Evolutionary conservation across 1,140 invertebrate genomes (phyloP), one percentile per base, ranked within the genome.

Genomic region (Globodera ellingtonae): DNA sequence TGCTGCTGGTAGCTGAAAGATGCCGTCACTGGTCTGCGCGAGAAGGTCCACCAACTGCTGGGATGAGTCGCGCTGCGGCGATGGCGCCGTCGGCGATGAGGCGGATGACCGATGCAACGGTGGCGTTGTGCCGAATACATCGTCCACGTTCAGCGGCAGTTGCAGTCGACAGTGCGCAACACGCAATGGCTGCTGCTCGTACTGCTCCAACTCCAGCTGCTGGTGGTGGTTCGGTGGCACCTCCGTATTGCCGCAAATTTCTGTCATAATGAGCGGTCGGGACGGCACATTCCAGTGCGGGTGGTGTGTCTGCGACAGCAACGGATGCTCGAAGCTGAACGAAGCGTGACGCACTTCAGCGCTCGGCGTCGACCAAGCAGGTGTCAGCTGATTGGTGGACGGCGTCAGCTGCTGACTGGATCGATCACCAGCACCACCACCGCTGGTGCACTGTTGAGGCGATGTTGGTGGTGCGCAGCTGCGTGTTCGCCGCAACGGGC

Each of bases 1-100:
- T 15, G 67, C 21, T 6, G 67, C 18, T 18, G 67, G 67, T 21
- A 47, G 4, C 18, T 70, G 67, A 21, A 70, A 70, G 67, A 70
- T 70, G 24, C n/a, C n/a, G 24, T 70, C 67, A 18, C 67, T 70
- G 67, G 67, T 70, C 67, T 70, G 67, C 21, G 67, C 67, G 8
- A 70, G 67, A 18, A 70, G 67, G 67, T 35, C 18, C 0, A 70
- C 67, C 67, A 70, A 21, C 18, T 70, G 67, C 67, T 70, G 67
- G 6, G 67, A 24, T 9, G 67, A 4, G 9, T 70, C 67, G 9
- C 46, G 67, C n/a, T 5, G 21, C 35, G 21, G 67, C 67, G 67
- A 21, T 0, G 67, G 67, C 21, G 67, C 4, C 24, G 67, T 5
- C 67, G 67, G 24, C 24, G 67, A 70, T 10, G 46, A 18, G 21